Evolutionary conservation across 2,888 invertebrate genomes (phyloP), one percentile per base, ranked within the genome.

Genomic region (Nysson spinosus): DNA sequence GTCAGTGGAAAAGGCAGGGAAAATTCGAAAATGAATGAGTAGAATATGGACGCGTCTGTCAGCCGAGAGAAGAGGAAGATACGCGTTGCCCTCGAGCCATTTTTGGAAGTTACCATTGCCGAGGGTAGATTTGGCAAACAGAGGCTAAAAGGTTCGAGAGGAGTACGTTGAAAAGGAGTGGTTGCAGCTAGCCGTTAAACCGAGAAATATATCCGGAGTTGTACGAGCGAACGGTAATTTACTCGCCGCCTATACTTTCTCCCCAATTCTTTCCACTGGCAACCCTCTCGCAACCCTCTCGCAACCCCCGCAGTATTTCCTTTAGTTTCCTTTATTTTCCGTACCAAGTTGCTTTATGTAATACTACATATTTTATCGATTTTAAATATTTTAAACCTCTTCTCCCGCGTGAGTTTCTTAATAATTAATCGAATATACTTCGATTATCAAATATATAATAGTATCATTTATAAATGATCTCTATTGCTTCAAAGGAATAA

Each of bases 221-320:
- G 39, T 19, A 68, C 57, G 58, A 67, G 67, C 46, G 49, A 75
- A 71, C 69, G 69, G 69, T 71, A 74, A 72, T 70, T 72, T 66
- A 69, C 63, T 61, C 55, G 60, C 50, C 66, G 58, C 44, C 20
- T 62, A 39, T 49, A 52, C 60, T 64, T 62, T 56, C 65, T 34
- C 58, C 51, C 42, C 56, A 26, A 43, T 35, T 32, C 20, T 22
- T 39, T 37, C 35, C 16, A 4, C 17, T 37, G 11, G 20, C 30
- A 46, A 40, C 42, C 35, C 24, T 40, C 11, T 44, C 7, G 17
- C n/a, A n/a, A n/a, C n/a, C n/a, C n/a, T n/a, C n/a, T n/a, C n/a
- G n/a, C n/a, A n/a, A n/a, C n/a, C n/a, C n/a, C n/a, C n/a, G n/a
- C n/a, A n/a, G n/a, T n/a, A n/a, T n/a, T n/a, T n/a, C n/a, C n/a